Conservation (phyloP, 2,113 vertebrate species). For the Bucco capensis region DNA sequence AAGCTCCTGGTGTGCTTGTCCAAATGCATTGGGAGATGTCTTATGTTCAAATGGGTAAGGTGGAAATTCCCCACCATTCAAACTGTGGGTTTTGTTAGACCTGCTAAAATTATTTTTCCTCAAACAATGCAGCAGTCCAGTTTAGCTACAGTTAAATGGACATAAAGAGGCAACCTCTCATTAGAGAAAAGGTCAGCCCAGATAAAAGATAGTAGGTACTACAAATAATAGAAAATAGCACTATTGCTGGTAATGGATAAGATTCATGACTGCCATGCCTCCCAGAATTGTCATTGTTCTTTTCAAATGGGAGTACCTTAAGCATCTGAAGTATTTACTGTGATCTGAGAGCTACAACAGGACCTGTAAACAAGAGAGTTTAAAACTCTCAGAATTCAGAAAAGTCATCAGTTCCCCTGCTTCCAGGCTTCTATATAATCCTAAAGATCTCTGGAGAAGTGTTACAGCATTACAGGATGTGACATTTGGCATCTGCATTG, state of each 20-base stretch:
- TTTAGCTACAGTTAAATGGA: background rate
- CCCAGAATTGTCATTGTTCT: background rate
- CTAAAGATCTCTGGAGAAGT: background rate
- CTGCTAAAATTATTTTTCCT: background rate
- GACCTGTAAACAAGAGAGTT: background rate
- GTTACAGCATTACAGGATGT: background rate
- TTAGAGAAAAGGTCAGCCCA: background rate
- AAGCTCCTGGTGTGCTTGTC: background rate
- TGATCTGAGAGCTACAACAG: background rate
- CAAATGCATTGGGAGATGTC: fast-evolving
- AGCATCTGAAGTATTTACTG: background rate
- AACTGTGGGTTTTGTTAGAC: background rate
- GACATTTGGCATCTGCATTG: background rate
- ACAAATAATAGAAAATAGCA: background rate
- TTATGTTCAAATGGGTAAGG: background rate
- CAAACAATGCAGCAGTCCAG: background rate
- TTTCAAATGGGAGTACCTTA: background rate
- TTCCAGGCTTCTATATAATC: background rate
- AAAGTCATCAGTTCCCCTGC: background rate
- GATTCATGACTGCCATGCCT: background rate
- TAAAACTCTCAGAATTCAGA: background rate
- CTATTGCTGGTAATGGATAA: background rate
- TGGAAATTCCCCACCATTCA: background rate
- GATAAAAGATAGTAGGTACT: background rate
- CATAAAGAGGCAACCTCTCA: background rate